Evolutionary conservation across 2,797 vertebrate species (phyloP).

Genomic region (Phrynocephalus vlangalii): DNA sequence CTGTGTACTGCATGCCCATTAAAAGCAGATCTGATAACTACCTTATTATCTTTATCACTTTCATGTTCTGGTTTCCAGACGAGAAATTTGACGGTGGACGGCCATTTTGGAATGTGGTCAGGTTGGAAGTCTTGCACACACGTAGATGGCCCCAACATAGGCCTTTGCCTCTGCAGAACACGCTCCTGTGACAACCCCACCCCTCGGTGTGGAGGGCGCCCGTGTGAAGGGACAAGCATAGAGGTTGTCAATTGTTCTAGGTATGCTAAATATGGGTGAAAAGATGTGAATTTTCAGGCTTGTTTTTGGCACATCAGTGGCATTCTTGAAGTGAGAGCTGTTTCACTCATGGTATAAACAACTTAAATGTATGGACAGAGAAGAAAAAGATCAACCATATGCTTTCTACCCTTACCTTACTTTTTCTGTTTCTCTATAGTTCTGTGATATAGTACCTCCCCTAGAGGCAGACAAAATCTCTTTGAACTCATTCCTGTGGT

Average conservation of each 20-base stretch:
- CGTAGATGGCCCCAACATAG: conserved; percentile 82
- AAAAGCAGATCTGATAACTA: background rate
- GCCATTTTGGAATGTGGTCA: conserved; percentile 89
- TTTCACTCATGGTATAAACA: background rate
- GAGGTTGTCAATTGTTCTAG: conserved; percentile 97
- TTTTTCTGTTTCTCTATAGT: background rate
- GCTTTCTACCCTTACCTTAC: background rate
- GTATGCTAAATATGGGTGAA: conserved; percentile 70
- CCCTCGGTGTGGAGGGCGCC: conserved; percentile 91
- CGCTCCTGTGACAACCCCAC: conserved; percentile 89
- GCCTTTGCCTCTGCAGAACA: conserved; percentile 90
- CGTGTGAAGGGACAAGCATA: conserved; percentile 88
- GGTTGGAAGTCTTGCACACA: conserved; percentile 90
- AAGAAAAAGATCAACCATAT: background rate
- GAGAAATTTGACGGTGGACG: conserved; percentile 94
- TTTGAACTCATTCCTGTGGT: background rate
- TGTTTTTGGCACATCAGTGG: too few relatives aligned
- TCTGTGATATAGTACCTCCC: background rate
- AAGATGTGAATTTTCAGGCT: background rate
- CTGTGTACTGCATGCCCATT: background rate
- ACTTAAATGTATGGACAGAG: background rate
- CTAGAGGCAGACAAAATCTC: background rate
- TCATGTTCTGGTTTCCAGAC: conserved; percentile 76
- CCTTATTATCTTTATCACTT: conserved; percentile 15
- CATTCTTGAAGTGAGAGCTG: background rate